Evolutionary conservation across 2,888 invertebrate species (phyloP).

Genomic region (Lasioglossum oenotherae): DNA sequence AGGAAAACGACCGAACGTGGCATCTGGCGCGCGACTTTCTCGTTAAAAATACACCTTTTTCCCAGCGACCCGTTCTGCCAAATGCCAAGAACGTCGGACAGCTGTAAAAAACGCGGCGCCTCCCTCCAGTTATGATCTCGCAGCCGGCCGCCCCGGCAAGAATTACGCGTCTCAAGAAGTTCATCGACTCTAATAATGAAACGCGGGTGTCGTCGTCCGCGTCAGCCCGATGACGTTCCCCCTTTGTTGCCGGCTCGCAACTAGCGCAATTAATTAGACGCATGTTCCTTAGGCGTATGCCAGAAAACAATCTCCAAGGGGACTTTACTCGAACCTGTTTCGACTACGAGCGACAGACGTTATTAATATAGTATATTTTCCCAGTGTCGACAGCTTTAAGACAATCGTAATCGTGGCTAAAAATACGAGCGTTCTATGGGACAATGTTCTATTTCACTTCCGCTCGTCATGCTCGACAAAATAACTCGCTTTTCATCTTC

Average conservation of each 20-base stretch:
- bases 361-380: constrained; percentile 48
- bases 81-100: constrained; percentile 31
- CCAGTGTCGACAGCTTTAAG: background rate
- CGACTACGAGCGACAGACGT: constrained; percentile 34
- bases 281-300: constrained; percentile 44
- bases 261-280: constrained; percentile 63
- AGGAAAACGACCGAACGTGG: constrained; percentile 6
- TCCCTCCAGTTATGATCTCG: constrained; percentile 37
- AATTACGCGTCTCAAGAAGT: constrained; percentile 67
- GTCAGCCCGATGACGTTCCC: constrained; percentile 61
- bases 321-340: constrained; percentile 21
- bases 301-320: constrained; percentile 46
- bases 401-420: constrained; percentile 33
- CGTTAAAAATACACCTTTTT: constrained; percentile 69
- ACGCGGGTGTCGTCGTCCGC: constrained; percentile 65
- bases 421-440: constrained; percentile 17
- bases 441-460: constrained; percentile 2
- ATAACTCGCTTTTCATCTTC: constrained; percentile 49
- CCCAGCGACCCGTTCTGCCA: constrained; percentile 16
- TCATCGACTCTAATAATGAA: constrained; percentile 73
- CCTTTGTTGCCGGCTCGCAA: constrained; percentile 52
- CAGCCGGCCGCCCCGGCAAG: constrained; percentile 5
- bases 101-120: constrained; percentile 2
- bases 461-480: constrained; percentile 24
- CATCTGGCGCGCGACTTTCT: constrained; percentile 48